phyloP scores from a whole-genome alignment of 2,797 vertebrate species.

The Esox masquinongy region DNA sequence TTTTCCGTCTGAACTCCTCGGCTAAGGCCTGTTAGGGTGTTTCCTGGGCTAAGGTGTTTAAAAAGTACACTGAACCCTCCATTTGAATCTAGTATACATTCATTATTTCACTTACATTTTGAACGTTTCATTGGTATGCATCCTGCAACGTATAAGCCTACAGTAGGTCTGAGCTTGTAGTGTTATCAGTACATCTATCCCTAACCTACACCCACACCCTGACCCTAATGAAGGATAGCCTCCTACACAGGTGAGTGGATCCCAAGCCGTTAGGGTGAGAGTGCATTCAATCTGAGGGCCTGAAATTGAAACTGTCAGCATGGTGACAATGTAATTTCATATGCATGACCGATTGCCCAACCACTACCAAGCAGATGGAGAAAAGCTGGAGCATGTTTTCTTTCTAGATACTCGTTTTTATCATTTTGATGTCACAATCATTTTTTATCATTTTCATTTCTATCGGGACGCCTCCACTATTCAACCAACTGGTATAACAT shows the following conservation, averaged over 20 bases:
- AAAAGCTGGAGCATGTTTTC: not conserved
- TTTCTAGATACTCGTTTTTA: constrained; percentile 23
- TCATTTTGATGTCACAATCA: not conserved
- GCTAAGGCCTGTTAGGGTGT: not conserved
- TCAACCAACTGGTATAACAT: constrained; percentile 13
- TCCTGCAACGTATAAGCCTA: too few relatives aligned
- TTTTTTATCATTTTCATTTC: constrained; percentile 13
- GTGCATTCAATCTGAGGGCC: constrained; percentile 34
- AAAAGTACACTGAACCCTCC: not conserved
- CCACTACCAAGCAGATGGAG: constrained; percentile 11
- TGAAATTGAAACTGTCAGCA: constrained; percentile 39
- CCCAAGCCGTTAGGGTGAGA: constrained; percentile 13
- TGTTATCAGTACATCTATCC: too few relatives aligned
- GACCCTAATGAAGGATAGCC: constrained; percentile 1
- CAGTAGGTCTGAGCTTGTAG: too few relatives aligned
- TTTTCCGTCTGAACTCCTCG: not conserved
- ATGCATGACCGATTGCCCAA: constrained; percentile 30
- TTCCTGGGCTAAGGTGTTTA: not conserved
- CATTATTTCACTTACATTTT: not conserved
- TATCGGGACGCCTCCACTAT: constrained; percentile 15
- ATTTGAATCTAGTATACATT: not conserved
- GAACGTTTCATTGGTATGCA: too few relatives aligned
- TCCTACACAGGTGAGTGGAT: constrained; percentile 12
- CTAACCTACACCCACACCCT: not conserved
- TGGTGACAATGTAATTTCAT: constrained; percentile 27